phyloP scores from a whole-genome alignment of 2,888 invertebrate genomes.

The Andricus curvator region DNA sequence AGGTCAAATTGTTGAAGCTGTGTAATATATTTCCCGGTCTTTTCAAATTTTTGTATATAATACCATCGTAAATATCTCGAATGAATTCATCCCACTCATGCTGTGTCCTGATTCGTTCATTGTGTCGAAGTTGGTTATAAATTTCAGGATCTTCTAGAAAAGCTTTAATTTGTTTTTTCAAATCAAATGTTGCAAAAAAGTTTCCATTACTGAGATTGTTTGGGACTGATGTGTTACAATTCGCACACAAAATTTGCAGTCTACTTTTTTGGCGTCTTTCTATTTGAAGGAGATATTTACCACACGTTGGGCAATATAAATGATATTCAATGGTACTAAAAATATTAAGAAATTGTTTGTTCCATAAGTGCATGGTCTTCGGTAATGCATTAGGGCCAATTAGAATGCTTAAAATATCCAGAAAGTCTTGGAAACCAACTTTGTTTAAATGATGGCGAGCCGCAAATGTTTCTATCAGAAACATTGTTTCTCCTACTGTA shows the following conservation, averaged over 20 bases:
- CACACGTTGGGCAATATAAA: background rate
- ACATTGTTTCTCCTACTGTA: background rate
- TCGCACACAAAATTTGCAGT: too few relatives aligned
- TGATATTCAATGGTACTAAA: background rate
- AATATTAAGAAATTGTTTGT: background rate
- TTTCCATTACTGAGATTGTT: background rate
- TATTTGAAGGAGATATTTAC: too few relatives aligned
- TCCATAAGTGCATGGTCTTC: background rate
- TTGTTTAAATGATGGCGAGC: background rate
- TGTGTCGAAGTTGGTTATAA: background rate
- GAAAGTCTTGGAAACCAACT: background rate
- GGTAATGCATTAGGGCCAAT: background rate
- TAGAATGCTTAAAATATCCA: background rate
- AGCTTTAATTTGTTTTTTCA: background rate
- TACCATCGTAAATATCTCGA: conserved; percentile 34
- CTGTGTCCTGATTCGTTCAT: background rate
- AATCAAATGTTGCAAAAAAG: background rate
- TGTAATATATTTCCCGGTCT: conserved; percentile 17
- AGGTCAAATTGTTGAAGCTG: conserved; percentile 13
- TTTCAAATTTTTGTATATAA: conserved; percentile 23
- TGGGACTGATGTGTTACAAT: background rate
- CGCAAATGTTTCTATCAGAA: conserved; percentile 4
- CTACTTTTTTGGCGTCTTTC: too few relatives aligned
- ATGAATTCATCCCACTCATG: conserved; percentile 4
- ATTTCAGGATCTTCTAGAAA: conserved; percentile 2